Evolutionary conservation across 2,113 vertebrate species (phyloP).

Genomic region (Lates calcarifer): DNA sequence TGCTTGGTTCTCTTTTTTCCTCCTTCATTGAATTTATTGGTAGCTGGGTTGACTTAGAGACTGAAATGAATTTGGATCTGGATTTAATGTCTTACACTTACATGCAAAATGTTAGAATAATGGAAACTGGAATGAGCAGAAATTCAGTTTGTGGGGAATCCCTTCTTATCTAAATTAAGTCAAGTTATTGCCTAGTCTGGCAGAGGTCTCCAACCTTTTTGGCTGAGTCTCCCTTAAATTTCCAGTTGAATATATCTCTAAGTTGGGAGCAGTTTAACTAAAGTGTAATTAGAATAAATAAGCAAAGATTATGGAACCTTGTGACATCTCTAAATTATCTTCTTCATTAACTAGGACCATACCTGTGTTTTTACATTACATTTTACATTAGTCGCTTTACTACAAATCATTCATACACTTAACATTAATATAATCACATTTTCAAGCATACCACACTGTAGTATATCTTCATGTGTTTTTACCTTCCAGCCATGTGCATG

Average conservation of each 20-base stretch:
- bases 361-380: too few species aligned
- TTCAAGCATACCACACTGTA: too few species aligned
- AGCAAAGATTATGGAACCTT: neutral
- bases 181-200: neutral
- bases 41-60: neutral
- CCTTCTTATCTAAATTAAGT: neutral
- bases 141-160: neutral
- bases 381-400: too few species aligned
- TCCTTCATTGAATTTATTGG: slow-evolving; percentile 4
- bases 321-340: neutral
- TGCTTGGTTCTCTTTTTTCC: slow-evolving; percentile 28
- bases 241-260: too few species aligned
- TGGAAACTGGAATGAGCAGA: neutral
- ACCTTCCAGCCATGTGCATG: neutral
- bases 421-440: too few species aligned
- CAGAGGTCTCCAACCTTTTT: neutral
- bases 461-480: neutral
- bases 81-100: neutral
- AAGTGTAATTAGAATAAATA: neutral
- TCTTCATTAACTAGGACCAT: too few species aligned
- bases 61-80: neutral
- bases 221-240: neutral
- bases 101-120: neutral
- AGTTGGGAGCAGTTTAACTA: neutral
- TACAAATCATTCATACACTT: too few species aligned